A percentile compares a stretch with the other conserved stretches of the same genome.
Evolutionary conservation across 1,140 invertebrate genomes (phyloP).

Genomic region (Holcopasites calliopsidis): DNA sequence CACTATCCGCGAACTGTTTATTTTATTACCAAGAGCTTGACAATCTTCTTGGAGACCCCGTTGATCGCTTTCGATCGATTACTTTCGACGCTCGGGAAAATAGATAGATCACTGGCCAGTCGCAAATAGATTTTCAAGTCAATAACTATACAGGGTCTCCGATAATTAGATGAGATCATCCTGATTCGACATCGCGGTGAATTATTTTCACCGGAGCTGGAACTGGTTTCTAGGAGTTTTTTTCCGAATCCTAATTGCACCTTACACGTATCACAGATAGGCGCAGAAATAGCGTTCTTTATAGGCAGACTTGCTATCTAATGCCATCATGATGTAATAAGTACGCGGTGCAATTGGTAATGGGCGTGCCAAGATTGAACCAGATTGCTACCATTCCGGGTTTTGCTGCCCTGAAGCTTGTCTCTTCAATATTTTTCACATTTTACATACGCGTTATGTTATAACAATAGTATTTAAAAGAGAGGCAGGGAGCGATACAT

Average conservation of each 20-base stretch:
- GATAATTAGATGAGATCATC: slow-evolving; percentile 62
- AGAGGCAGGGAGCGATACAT: not conserved
- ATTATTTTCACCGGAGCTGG: slow-evolving; percentile 44
- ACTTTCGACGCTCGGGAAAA: not conserved
- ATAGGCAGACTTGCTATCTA: slow-evolving; percentile 53
- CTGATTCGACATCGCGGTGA: slow-evolving; percentile 46
- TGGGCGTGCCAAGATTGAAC: slow-evolving; percentile 63
- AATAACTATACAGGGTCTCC: not conserved
- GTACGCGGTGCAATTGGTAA: slow-evolving; percentile 36
- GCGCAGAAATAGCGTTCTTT: slow-evolving; percentile 29
- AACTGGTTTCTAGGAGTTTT: slow-evolving; percentile 61
- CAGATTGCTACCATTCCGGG: slow-evolving; percentile 55
- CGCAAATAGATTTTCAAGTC: not conserved
- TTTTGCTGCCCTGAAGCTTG: slow-evolving; percentile 46
- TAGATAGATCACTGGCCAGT: not conserved
- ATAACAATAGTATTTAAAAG: not conserved
- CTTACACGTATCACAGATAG: slow-evolving; percentile 49
- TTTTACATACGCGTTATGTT: slow-evolving; percentile 1
- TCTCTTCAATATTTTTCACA: slow-evolving; percentile 27
- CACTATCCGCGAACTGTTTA: not conserved
- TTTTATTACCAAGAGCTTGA: not conserved
- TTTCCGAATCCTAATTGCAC: slow-evolving; percentile 64
- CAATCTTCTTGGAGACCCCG: no score
- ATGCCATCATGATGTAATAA: slow-evolving; percentile 61
- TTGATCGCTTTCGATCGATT: no score